Evolutionary conservation across 1,140 invertebrate species (phyloP), one percentile per base, ranked within the genome.

Genomic region (Drosophila parabipectinata): DNA sequence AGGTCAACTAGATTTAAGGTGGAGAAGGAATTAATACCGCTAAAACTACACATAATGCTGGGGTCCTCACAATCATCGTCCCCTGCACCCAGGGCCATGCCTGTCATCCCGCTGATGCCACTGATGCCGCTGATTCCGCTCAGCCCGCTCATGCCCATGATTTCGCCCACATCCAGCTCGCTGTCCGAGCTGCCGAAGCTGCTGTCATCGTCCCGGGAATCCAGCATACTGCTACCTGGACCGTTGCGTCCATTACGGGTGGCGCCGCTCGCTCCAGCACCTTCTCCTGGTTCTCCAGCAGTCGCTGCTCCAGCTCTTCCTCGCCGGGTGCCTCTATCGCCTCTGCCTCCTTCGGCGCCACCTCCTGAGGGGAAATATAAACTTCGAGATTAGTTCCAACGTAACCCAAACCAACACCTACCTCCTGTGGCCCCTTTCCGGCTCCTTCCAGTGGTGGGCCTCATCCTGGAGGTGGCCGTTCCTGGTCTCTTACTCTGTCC

Each of bases 181-280:
- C 91, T 91, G 18, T 92, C 91, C 1, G 87, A 90, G 54, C 91
- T 90, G 37, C 91, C 91, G 1, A 90, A 90, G 61, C 91, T 90
- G 73, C 91, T 92, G 62, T 92, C 91, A 12, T 89, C 79, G 9
- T 80, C 77, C 30, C 79, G 74, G 10, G 75, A 57, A 12, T 60
- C 73, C 6, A 78, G 57, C 69, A 83, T 78, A 32, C 69, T 79
- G 45, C 37, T 84, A 12, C 72, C 72, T 4, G 76, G 54, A 0
- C 63, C 72, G 15, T 68, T 57, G 14, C 62, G 66, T 18, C 75
- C 79, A 18, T 76, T 72, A 8, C 56, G 76, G 1, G 56, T 24
- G 2, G 39, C 8, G 9, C 28, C 30, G 4, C 26, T 28, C 26
- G 26, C 28, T 26, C 7, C 41, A 15, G 14, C 41, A 10, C 44